phyloP scores from a whole-genome alignment of 2,888 invertebrate species.

The Archips crataeganus region DNA sequence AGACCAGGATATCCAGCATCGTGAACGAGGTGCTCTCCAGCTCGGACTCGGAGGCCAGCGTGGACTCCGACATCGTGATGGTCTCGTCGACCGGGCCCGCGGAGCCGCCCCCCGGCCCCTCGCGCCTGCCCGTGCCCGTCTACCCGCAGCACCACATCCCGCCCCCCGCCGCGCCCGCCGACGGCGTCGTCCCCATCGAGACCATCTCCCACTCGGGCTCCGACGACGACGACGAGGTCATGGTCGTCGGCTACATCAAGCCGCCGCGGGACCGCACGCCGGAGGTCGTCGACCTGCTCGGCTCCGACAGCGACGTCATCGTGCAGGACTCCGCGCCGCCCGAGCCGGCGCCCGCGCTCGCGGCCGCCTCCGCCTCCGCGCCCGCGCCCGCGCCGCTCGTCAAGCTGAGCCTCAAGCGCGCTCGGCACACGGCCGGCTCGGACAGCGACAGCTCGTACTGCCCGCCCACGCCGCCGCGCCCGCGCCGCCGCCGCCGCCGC shows the following conservation, averaged over 20 bases:
- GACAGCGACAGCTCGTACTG: conserved; percentile 59
- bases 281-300: conserved; percentile 86
- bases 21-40: conserved; percentile 84
- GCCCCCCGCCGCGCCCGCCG: conserved; percentile 48
- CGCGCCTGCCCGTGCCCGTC: conserved; percentile 50
- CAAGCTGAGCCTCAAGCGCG: conserved; percentile 61
- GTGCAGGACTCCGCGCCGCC: conserved; percentile 64
- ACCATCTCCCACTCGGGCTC: conserved; percentile 80
- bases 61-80: conserved; percentile 72
- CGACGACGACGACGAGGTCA: conserved; percentile 84
- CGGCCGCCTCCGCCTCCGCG: conserved; percentile 46
- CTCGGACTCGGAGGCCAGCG: conserved; percentile 68
- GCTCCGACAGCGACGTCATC: conserved; percentile 84
- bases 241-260: conserved; percentile 88
- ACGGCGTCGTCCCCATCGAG: conserved; percentile 74
- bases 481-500: conserved; percentile 45
- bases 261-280: conserved; percentile 89
- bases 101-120: conserved; percentile 57
- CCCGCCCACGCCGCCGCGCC: conserved; percentile 47
- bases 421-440: conserved; percentile 48
- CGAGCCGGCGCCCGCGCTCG: conserved; percentile 49
- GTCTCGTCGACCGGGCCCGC: conserved; percentile 67
- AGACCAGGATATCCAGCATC: conserved; percentile 82
- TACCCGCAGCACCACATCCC: conserved; percentile 66
- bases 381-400: conserved; percentile 46